Evolutionary conservation across 1,140 invertebrate genomes (phyloP).

Genomic region (Cotesia chilonis): DNA sequence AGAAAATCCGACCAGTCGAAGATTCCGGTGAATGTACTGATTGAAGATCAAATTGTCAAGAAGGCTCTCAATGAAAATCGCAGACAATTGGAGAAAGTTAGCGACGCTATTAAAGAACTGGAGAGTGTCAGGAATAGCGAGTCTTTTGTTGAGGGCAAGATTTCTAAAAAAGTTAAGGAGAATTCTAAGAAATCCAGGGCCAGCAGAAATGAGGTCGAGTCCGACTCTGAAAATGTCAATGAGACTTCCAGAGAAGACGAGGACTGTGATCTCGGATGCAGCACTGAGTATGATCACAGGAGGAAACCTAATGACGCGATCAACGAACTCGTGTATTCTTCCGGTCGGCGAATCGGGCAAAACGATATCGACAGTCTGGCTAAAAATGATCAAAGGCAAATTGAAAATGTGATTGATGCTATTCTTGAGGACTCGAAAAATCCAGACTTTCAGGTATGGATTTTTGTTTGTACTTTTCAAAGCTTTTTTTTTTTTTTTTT

Average conservation of each 20-base stretch:
- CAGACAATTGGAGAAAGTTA: constrained; percentile 61
- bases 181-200: constrained; percentile 13
- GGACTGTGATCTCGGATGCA: constrained; percentile 49
- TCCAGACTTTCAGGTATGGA: constrained; percentile 59
- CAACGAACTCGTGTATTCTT: constrained; percentile 51
- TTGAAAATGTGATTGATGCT: constrained; percentile 64
- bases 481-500: no score
- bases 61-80: constrained; percentile 62
- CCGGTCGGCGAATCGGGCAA: constrained; percentile 51
- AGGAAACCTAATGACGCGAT: constrained; percentile 49
- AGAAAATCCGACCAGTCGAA: constrained; percentile 46
- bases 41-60: constrained; percentile 63
- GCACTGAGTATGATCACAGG: constrained; percentile 31
- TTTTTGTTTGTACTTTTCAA: no score
- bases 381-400: constrained; percentile 64
- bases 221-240: constrained; percentile 55
- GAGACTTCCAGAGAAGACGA: constrained; percentile 33
- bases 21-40: constrained; percentile 59
- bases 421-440: constrained; percentile 65
- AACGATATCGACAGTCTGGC: constrained; percentile 46
- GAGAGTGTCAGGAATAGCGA: constrained; percentile 59
- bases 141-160: constrained; percentile 34
- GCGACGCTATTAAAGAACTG: constrained; percentile 62
- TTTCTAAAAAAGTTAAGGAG: constrained; percentile 14
- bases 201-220: constrained; percentile 18